phyloP scores from a whole-genome alignment of 2,888 invertebrate species.

The Sylvicola cinctus region DNA sequence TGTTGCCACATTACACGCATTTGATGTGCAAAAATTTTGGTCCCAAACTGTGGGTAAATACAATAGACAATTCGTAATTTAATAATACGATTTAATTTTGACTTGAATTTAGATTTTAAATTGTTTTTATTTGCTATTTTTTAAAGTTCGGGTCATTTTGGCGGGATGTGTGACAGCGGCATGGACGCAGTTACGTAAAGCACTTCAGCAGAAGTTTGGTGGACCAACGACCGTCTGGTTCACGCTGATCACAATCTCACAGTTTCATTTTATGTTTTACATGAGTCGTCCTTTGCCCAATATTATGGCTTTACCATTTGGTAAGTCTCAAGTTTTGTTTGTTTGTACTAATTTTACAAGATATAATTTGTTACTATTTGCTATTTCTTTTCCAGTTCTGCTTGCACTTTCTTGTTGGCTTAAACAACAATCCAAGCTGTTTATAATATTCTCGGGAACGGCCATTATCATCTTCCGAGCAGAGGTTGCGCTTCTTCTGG shows the following conservation, averaged over 20 bases:
- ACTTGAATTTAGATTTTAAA: neutral
- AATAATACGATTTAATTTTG: constrained; percentile 4
- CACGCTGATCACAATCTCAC: constrained; percentile 63
- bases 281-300: constrained; percentile 88
- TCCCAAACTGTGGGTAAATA: constrained; percentile 66
- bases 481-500: constrained; percentile 72
- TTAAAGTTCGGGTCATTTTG: constrained; percentile 63
- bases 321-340: constrained; percentile 31
- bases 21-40: constrained; percentile 64
- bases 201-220: constrained; percentile 61
- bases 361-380: constrained; percentile 4
- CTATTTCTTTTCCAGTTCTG: constrained; percentile 42
- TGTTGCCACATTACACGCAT: constrained; percentile 39
- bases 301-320: constrained; percentile 76
- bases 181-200: constrained; percentile 50
- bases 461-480: constrained; percentile 77
- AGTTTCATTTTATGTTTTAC: constrained; percentile 98
- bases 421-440: constrained; percentile 46
- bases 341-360: constrained; percentile 1
- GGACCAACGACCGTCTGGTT: constrained; percentile 61
- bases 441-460: constrained; percentile 67
- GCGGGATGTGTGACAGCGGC: constrained; percentile 53
- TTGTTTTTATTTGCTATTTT: constrained; percentile 7
- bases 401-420: constrained; percentile 74
- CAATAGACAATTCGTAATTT: constrained; percentile 7